Evolutionary conservation across 2,888 invertebrate genomes (phyloP).

Genomic region (Germaria angustata): DNA sequence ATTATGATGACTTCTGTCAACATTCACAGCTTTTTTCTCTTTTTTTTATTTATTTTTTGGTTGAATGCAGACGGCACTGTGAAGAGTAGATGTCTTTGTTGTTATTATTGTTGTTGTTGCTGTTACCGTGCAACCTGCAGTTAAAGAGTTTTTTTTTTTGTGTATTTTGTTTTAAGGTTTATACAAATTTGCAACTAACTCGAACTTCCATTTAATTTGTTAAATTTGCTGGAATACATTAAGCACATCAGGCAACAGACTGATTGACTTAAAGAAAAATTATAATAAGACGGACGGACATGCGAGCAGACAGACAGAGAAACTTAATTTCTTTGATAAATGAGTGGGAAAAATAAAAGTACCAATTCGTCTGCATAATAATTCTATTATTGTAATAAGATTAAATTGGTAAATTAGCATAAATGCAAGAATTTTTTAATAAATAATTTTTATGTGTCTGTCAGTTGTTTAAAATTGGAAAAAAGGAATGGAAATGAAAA

Average conservation of each 20-base stretch:
- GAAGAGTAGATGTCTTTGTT: neutral
- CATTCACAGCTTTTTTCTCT: conserved; percentile 55
- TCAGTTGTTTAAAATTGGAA: neutral
- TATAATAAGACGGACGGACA: neutral
- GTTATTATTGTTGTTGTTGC: conserved; percentile 3
- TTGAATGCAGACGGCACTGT: neutral
- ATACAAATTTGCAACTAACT: conserved; percentile 29
- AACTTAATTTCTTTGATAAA: conserved; percentile 22
- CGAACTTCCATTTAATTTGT: conserved; percentile 54
- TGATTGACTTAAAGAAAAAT: conserved; percentile 46
- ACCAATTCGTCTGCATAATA: conserved; percentile 42
- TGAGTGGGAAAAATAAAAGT: conserved; percentile 48
- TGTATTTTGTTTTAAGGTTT: neutral
- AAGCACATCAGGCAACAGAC: conserved; percentile 32
- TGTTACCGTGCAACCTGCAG: conserved; percentile 32
- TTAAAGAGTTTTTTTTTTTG: neutral
- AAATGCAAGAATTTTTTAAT: conserved; percentile 20
- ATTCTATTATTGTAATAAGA: conserved; percentile 33
- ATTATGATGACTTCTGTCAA: conserved; percentile 67
- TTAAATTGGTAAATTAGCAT: conserved; percentile 56
- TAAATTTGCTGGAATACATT: conserved; percentile 60
- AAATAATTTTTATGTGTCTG: neutral
- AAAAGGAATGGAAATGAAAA: neutral
- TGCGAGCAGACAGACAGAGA: neutral
- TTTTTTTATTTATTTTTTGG: conserved; percentile 1